phyloP scores from a whole-genome alignment of 2,888 invertebrate genomes.

The Drosophila prolongata region DNA sequence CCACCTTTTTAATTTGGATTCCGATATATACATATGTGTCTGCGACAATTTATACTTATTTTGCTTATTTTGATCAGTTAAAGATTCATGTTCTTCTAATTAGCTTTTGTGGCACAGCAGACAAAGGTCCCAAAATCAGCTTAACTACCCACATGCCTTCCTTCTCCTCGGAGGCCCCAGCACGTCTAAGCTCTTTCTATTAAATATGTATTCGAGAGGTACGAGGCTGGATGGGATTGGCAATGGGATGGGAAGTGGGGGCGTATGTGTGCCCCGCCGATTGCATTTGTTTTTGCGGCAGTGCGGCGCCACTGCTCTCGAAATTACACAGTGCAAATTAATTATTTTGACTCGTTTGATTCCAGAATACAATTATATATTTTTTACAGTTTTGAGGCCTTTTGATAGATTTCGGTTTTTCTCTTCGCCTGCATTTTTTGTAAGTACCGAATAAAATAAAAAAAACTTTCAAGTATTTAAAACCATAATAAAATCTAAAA shows the following conservation, averaged over 20 bases:
- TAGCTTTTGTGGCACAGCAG: conserved; percentile 26
- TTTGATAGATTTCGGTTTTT: no score
- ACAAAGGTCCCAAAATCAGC: conserved; percentile 42
- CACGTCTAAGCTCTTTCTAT: conserved; percentile 44
- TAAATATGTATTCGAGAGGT: conserved; percentile 43
- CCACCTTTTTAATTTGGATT: neutral
- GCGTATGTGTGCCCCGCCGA: conserved; percentile 33
- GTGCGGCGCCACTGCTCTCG: conserved; percentile 21
- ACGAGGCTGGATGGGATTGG: conserved; percentile 1
- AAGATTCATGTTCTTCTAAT: conserved; percentile 41
- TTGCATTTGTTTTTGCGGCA: conserved; percentile 61
- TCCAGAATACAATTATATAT: no score
- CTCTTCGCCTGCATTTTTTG: no score
- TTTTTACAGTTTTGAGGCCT: no score
- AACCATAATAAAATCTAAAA: no score
- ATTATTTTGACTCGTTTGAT: neutral
- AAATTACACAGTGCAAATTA: neutral
- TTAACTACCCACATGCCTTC: conserved; percentile 30
- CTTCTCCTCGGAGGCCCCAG: conserved; percentile 9
- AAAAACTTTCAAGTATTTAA: no score
- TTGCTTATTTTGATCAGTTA: conserved; percentile 17
- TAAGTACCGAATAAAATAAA: no score
- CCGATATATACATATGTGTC: neutral
- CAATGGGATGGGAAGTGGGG: conserved; percentile 2
- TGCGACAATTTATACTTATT: conserved; percentile 1